Evolutionary conservation across 2,797 vertebrate genomes (phyloP).

Genomic region (Notolabrus celidotus): DNA sequence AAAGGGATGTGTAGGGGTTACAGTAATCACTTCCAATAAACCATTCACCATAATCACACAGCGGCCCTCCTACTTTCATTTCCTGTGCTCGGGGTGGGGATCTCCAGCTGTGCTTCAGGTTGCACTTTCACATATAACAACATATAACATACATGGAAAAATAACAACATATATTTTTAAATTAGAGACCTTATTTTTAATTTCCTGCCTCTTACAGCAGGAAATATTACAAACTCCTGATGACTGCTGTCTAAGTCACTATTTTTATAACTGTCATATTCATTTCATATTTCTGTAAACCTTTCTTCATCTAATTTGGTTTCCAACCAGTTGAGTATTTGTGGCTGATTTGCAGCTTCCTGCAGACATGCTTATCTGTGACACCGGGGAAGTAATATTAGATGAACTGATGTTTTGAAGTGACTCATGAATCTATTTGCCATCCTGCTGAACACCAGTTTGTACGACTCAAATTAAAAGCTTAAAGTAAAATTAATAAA

Average conservation of each 20-base stretch:
- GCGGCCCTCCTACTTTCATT: neutral
- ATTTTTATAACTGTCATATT: neutral
- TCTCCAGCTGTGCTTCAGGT: too few relatives aligned
- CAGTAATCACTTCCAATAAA: neutral
- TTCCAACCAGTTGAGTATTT: neutral
- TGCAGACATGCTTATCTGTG: slow-evolving; percentile 9
- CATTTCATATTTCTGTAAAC: neutral
- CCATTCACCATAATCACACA: neutral
- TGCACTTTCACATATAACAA: too few relatives aligned
- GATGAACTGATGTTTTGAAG: slow-evolving; percentile 21
- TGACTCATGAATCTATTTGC: slow-evolving; percentile 15
- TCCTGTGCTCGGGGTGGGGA: neutral
- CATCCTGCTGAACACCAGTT: slow-evolving; percentile 6
- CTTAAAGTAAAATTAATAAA: too few relatives aligned
- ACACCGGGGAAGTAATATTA: slow-evolving; percentile 17
- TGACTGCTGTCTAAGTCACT: neutral
- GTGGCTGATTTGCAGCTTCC: slow-evolving; percentile 24
- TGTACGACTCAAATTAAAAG: too few relatives aligned
- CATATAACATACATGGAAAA: too few relatives aligned
- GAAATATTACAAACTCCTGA: too few relatives aligned
- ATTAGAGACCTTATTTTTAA: too few relatives aligned
- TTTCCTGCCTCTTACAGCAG: too few relatives aligned
- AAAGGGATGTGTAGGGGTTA: neutral
- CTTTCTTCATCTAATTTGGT: slow-evolving; percentile 11
- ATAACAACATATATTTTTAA: too few relatives aligned